phyloP scores from a whole-genome alignment of 2,888 invertebrate genomes.

The Pheosia tremula region DNA sequence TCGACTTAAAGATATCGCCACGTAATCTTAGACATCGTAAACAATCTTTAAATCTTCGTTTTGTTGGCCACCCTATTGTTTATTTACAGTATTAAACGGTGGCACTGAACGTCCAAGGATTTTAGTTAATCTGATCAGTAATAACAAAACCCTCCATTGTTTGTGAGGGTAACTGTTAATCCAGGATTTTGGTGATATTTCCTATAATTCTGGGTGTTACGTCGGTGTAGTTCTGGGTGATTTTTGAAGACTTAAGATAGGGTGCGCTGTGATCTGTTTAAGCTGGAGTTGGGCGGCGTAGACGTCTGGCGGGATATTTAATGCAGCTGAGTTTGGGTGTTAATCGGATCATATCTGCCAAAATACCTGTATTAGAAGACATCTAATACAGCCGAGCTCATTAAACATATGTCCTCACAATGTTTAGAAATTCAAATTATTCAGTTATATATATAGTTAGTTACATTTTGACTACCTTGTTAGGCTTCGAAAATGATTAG shows the following conservation, averaged over 20 bases:
- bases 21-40: not conserved
- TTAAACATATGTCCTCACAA: not conserved
- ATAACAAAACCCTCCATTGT: conserved; percentile 20
- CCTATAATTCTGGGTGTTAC: conserved; percentile 10
- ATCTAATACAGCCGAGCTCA: no score
- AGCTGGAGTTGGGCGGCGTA: not conserved
- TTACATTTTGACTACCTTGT: no score
- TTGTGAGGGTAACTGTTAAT: conserved; percentile 8
- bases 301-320: not conserved
- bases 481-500: no score
- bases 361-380: not conserved
- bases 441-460: no score
- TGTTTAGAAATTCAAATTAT: no score
- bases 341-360: conserved; percentile 1
- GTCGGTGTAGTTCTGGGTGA: conserved; percentile 29
- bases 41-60: conserved; percentile 6
- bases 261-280: not conserved
- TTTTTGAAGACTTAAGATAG: conserved; percentile 14
- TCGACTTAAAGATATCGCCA: conserved; percentile 6
- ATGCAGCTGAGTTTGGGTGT: not conserved
- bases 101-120: conserved; percentile 15
- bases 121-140: conserved; percentile 15
- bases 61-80: conserved; percentile 15
- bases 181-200: conserved; percentile 17
- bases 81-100: conserved; percentile 18